Percentiles rank a stretch among this genome's conserved stretches.
Conservation (phyloP, 2,797 vertebrate species). For the Mycteria americana region DNA sequence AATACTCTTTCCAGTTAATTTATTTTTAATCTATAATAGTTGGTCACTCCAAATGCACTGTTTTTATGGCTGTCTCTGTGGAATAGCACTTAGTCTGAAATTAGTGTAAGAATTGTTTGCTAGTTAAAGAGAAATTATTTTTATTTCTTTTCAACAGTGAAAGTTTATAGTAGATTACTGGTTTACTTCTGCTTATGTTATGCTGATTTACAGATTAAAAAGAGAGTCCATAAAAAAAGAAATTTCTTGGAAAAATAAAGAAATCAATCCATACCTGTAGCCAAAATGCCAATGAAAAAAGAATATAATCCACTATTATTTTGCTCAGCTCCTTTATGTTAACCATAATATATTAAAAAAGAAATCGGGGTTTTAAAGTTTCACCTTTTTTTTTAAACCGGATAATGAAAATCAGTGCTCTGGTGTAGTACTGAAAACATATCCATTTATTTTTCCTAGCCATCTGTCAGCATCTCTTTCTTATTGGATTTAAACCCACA, state of each 20-base stretch:
- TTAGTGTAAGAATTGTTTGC: neutral
- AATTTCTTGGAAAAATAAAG: neutral
- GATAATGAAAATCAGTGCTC: neutral
- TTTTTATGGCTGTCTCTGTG: neutral
- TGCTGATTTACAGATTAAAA: neutral
- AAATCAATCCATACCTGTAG: neutral
- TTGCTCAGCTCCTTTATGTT: neutral
- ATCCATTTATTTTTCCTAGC: neutral
- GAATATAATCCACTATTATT: neutral
- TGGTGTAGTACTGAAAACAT: neutral
- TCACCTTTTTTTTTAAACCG: neutral
- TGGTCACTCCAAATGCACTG: neutral
- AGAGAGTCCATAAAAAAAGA: neutral
- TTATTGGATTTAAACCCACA: neutral
- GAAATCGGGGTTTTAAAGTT: neutral
- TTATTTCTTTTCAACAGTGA: neutral
- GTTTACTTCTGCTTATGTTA: neutral
- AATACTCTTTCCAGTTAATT: neutral
- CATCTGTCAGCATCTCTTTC: neutral
- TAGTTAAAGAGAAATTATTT: neutral
- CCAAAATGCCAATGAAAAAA: neutral
- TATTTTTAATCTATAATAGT: neutral
- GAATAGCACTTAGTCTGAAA: neutral
- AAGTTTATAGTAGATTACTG: neutral
- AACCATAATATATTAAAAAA: neutral